Evolutionary conservation across 2,113 vertebrate genomes (phyloP).

Genomic region (Notarius lentiginosus): DNA sequence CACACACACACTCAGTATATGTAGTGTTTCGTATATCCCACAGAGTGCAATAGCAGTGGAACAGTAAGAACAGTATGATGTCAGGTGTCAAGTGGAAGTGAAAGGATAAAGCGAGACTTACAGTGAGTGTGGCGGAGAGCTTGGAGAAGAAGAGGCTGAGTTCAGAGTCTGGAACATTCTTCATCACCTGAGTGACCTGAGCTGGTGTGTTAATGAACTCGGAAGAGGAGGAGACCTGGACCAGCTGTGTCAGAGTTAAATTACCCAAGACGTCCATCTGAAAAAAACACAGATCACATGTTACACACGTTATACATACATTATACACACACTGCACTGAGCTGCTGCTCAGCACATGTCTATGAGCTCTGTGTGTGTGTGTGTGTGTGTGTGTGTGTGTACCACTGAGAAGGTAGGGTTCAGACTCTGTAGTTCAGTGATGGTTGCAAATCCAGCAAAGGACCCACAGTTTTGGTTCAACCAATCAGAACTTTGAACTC

Average conservation of each 20-base stretch:
- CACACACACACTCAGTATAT: neutral
- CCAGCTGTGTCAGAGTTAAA: slow-evolving; percentile 64
- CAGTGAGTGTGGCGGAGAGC: slow-evolving; percentile 56
- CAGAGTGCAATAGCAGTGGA: neutral
- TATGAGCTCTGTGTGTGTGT: neutral
- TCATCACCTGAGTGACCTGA: slow-evolving; percentile 61
- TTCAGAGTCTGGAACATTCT: slow-evolving; percentile 45
- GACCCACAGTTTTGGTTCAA: slow-evolving; percentile 64
- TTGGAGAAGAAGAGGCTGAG: slow-evolving; percentile 60
- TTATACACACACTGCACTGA: neutral
- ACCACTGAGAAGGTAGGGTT: slow-evolving; percentile 60
- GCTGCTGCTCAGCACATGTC: neutral
- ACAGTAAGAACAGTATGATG: too few relatives aligned
- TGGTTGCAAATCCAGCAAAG: slow-evolving; percentile 56
- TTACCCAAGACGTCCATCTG: slow-evolving; percentile 63
- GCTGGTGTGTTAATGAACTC: slow-evolving; percentile 55
- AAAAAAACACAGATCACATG: neutral
- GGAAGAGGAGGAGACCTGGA: slow-evolving; percentile 59
- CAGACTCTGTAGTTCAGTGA: slow-evolving; percentile 56
- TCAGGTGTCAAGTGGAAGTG: neutral
- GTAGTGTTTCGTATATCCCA: neutral
- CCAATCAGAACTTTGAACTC: slow-evolving; percentile 62
- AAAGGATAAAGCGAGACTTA: slow-evolving; percentile 39
- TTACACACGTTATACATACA: slow-evolving; percentile 13
- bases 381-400: slow-evolving; percentile 7